Percentiles rank a stretch among this genome's conserved stretches.
phyloP scores from a whole-genome alignment of 2,888 invertebrate genomes.

The Cataglyphis rosenhaueri region DNA sequence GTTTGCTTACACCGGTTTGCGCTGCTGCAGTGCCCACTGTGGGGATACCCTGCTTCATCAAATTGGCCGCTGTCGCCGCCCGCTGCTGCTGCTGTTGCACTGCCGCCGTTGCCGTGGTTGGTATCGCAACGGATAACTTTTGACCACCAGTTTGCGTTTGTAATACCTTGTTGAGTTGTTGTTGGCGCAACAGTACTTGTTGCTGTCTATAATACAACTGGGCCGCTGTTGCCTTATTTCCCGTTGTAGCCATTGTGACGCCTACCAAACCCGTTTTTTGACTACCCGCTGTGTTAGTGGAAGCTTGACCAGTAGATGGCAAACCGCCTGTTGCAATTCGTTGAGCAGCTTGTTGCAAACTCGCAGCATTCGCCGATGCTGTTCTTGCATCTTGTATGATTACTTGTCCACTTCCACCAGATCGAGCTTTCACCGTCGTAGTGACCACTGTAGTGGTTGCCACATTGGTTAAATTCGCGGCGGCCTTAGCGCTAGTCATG shows the following conservation, averaged over 20 bases:
- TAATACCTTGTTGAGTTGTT: slow-evolving; percentile 81
- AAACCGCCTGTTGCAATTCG: slow-evolving; percentile 81
- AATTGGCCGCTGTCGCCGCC: slow-evolving; percentile 66
- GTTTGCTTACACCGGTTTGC: slow-evolving; percentile 82
- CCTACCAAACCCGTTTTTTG: slow-evolving; percentile 85
- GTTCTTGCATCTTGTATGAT: slow-evolving; percentile 81
- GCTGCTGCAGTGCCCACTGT: slow-evolving; percentile 41
- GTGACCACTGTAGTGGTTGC: slow-evolving; percentile 71
- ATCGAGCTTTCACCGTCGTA: slow-evolving; percentile 78
- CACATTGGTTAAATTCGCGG: slow-evolving; percentile 73
- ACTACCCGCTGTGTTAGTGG: slow-evolving; percentile 62
- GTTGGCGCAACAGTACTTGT: slow-evolving; percentile 84
- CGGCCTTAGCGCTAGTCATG: slow-evolving; percentile 53
- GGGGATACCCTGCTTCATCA: slow-evolving; percentile 80
- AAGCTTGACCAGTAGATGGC: slow-evolving; percentile 79
- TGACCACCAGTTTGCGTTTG: slow-evolving; percentile 82
- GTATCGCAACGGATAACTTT: slow-evolving; percentile 84
- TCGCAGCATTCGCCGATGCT: slow-evolving; percentile 80
- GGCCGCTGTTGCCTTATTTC: slow-evolving; percentile 87
- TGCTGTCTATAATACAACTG: slow-evolving; percentile 89
- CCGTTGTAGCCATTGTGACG: slow-evolving; percentile 86
- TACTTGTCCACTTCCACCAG: slow-evolving; percentile 71
- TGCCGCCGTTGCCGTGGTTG: slow-evolving; percentile 75
- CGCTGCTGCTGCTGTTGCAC: slow-evolving; percentile 70
- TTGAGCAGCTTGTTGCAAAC: slow-evolving; percentile 83